These are phyloP conservation scores for Ypsolopha scabrella DNA, from an alignment of 2,888 invertebrate genomes.

Conservation along the genomic window DNA sequence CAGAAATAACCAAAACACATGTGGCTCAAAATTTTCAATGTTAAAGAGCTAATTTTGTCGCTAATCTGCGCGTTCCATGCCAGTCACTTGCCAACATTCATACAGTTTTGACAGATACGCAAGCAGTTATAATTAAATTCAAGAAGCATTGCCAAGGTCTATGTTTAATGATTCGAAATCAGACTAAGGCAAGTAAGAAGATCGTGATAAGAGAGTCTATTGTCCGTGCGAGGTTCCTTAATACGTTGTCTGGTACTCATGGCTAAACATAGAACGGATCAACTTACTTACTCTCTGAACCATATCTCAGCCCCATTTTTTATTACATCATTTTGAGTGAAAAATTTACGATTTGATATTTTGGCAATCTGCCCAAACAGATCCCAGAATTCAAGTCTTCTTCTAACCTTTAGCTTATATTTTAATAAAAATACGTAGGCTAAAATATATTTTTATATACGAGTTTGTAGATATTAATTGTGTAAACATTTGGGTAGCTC, in stretches of 20 bases:
- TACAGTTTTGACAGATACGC: conserved; percentile 57
- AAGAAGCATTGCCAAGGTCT: conserved; percentile 61
- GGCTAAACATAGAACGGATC: not conserved
- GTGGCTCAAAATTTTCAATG: conserved; percentile 16
- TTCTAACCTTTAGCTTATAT: not conserved
- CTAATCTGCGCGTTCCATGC: conserved; percentile 21
- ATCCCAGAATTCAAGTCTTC: conserved; percentile 10
- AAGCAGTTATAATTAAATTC: conserved; percentile 58
- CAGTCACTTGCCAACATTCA: conserved; percentile 58
- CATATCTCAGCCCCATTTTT: not conserved
- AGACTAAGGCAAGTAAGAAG: not conserved
- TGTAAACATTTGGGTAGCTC: too few species aligned
- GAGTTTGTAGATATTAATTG: not conserved
- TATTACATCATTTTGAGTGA: conserved; percentile 30
- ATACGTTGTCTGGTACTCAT: not conserved
- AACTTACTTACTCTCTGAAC: not conserved
- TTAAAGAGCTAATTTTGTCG: conserved; percentile 46
- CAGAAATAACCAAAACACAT: not conserved
- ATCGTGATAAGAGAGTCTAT: not conserved
- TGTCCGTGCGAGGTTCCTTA: not conserved
- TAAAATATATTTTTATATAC: not conserved
- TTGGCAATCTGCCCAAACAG: conserved; percentile 40
- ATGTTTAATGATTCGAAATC: conserved; percentile 10
- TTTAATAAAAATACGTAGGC: not conserved
- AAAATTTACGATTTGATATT: conserved; percentile 31